Evolutionary conservation across 2,888 invertebrate species (phyloP).

Genomic region (Ophonus ardosiacus): DNA sequence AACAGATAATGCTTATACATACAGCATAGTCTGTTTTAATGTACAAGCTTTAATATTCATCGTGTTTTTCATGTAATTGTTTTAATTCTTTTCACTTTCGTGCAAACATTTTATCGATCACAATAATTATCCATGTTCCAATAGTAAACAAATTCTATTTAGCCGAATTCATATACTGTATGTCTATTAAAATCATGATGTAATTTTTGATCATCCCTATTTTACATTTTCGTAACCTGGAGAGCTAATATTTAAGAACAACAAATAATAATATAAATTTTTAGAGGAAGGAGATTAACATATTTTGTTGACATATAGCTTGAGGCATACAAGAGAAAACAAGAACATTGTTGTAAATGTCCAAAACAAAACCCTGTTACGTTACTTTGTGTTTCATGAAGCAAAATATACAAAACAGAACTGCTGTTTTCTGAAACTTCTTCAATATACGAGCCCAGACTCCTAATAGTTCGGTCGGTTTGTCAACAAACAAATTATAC

Average conservation of each 20-base stretch:
- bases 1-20: neutral
- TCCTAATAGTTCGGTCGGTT: no score
- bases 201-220: neutral
- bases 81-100: conserved; percentile 19
- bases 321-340: conserved; percentile 16
- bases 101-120: conserved; percentile 1
- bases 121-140: neutral
- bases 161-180: neutral
- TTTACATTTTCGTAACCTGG: neutral
- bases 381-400: neutral
- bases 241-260: neutral
- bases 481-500: no score
- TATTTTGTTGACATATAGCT: conserved; percentile 21
- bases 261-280: neutral
- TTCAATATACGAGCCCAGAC: neutral
- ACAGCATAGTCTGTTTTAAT: neutral
- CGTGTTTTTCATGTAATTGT: conserved; percentile 2
- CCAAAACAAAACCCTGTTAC: conserved; percentile 10
- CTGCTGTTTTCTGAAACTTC: neutral
- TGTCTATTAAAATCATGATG: conserved; percentile 16
- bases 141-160: neutral
- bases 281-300: neutral
- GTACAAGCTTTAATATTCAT: conserved; percentile 3
- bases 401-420: neutral
- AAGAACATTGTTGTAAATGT: conserved; percentile 2